phyloP scores from a whole-genome alignment of 2,797 vertebrate genomes.

The Yasuhikotakia modesta region DNA sequence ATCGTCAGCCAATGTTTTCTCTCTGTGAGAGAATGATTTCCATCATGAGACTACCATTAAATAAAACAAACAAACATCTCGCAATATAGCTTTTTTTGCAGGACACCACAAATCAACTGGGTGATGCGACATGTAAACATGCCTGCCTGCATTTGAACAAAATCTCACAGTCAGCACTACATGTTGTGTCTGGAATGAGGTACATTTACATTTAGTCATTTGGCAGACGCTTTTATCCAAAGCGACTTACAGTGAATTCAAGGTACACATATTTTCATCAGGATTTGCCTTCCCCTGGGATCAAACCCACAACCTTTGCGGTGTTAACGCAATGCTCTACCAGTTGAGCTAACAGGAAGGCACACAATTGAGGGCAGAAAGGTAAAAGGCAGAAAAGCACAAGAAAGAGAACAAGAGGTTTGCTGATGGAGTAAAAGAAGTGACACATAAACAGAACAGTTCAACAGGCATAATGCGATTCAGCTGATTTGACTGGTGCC shows the following conservation, averaged over 20 bases:
- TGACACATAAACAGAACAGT: slow-evolving; percentile 5
- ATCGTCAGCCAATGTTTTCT: background rate
- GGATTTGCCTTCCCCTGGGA: no score
- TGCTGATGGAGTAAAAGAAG: slow-evolving; percentile 4
- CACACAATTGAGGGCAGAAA: no score
- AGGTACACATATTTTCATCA: no score
- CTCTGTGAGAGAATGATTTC: background rate
- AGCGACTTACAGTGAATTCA: no score
- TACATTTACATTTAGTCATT: no score
- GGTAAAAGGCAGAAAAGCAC: background rate
- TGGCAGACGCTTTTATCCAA: no score
- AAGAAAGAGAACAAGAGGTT: background rate
- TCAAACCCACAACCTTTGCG: no score
- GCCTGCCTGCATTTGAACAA: background rate
- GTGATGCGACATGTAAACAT: background rate
- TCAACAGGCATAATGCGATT: slow-evolving; percentile 23
- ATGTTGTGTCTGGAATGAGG: background rate
- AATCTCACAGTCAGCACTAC: background rate
- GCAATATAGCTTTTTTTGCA: background rate
- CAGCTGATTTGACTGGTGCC: slow-evolving; percentile 16
- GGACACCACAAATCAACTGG: background rate
- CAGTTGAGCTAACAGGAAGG: no score
- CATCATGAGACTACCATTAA: background rate
- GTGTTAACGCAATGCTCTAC: no score
- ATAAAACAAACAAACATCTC: background rate